Evolutionary conservation across 92 coral and sea anemone species (phyloP), one percentile per base, ranked within the genome.

Genomic region (Porites cylindrica): DNA sequence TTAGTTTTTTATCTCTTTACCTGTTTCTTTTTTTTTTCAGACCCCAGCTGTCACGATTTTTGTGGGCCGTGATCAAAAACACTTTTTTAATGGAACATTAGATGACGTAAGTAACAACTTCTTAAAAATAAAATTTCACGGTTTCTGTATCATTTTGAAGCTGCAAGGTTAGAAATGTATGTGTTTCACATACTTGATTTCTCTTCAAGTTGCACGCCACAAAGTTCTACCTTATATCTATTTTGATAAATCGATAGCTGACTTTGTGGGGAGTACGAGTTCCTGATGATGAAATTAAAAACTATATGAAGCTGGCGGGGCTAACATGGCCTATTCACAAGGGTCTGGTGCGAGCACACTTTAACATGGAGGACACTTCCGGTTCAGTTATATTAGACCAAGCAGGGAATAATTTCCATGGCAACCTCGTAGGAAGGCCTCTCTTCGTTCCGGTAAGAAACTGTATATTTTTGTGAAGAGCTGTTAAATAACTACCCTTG

Each of bases 281-380:
- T 56, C 93, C 98, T 12, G 93, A 90, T 68, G 68, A 43, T 47
- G 99, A 96, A 72, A 92, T 96, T 62, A 82, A 82, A 52, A 89
- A 91, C 70, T 96, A 95, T 90, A 90, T 96, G 96, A 93, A 95
- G 81, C 77, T 96, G 58, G 96, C 99, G 0, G 99, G 99, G 20
- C 91, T 96, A 71, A 89, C 98, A 26, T 93, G 99, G 98, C 99
- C 99, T 56, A 96, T 95, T 61, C 97, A 95, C 82, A 96, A 96
- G 85, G 91, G 93, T 51, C 93, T 96, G 65, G 98, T 96, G 1
- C 93, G 95, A n/a, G 98, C 98, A 12, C 98, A 96, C 71, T 96
- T 81, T 63, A 91, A 94, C 85, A 96, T 96, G 99, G 99, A 96
- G 83, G 90, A 82, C 5, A 87, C 77, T 24, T 76, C 90, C 21